Base-by-base conservation (phyloP, 2,113 vertebrate species). In the Phalacrocorax carbo region DNA sequence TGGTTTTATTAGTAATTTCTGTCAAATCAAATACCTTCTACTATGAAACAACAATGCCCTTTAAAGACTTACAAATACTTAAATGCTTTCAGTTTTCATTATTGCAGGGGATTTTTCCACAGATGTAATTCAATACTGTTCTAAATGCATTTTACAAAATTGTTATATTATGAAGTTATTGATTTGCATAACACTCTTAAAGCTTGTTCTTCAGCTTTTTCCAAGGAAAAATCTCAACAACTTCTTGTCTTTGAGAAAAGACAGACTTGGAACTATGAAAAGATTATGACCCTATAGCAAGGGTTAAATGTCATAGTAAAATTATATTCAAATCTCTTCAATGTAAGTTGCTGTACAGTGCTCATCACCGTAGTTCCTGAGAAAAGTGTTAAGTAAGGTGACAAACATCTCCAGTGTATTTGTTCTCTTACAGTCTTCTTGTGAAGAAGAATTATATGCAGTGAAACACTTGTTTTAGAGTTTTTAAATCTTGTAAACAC, bases 1-100 rank as follows among this genome's bases (percentile, higher is more conserved):
- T 76, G n/a, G 27, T 51, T 90, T 85, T 87, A 79, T 70, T 94
- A 96, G 51, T 93, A 4, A 94, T 88, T 88, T 69, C 62, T 73
- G 21, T 91, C 49, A 96, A 91, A 86, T 73, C 23, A 96, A 91
- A 88, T 91, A 54, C 36, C 1, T 94, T 91, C 58, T 93, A 21
- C 46, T 69, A 15, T 22, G 34, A 21, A 93, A 86, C 15, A 92
- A 70, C 38, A 94, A 40, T 57, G 38, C 7, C 25, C 18, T 78
- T 58, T 62, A 68, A 71, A 93, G 27, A 22, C 15, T 78, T 42
- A 22, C 21, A 89, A 57, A n/a, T 60, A 70, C 8, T 44, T 62
- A 23, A 79, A 26, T 27, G 5, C 6, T 93, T 92, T 93, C 86
- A 26, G 5, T 91, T 96, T 58, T 80, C 55, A 70, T 90, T 93